These are phyloP conservation scores for Rotaria macrura DNA, from an alignment of 2,888 invertebrate species.

Conservation along the genomic window DNA sequence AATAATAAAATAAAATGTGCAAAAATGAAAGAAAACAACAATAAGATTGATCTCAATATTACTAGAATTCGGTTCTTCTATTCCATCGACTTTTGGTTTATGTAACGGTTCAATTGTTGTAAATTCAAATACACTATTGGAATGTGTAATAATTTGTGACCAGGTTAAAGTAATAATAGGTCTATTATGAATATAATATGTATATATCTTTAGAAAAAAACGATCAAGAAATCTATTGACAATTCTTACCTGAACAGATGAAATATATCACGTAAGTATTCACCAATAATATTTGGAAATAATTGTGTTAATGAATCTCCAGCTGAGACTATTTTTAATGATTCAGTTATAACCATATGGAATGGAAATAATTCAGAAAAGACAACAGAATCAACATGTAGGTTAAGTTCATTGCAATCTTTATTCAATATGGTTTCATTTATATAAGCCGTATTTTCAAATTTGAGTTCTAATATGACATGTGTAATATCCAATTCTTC, in stretches of 20 bases:
- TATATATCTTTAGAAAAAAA: no score
- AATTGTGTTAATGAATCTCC: conserved; percentile 45
- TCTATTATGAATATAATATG: no score
- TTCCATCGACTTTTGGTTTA: background rate
- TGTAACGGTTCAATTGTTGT: conserved; percentile 30
- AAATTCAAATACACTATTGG: conserved; percentile 84
- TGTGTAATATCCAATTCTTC: conserved; percentile 78
- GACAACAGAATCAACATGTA: conserved; percentile 50
- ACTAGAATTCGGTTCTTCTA: background rate
- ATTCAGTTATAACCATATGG: conserved; percentile 82
- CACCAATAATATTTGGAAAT: conserved; percentile 54
- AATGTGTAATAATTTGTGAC: conserved; percentile 73
- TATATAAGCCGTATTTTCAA: conserved; percentile 67
- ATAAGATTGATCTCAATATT: background rate
- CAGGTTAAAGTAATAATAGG: background rate
- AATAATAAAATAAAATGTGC: background rate
- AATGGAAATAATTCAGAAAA: conserved; percentile 94
- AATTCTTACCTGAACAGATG: conserved; percentile 73
- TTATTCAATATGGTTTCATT: conserved; percentile 26
- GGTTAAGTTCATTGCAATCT: conserved; percentile 2
- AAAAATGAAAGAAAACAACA: conserved; percentile 25
- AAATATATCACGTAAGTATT: conserved; percentile 81
- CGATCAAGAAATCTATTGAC: no score
- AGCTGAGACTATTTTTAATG: conserved; percentile 45
- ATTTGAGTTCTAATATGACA: conserved; percentile 81